Percentiles rank a stretch among this genome's conserved stretches.
Conservation (phyloP, 2,113 vertebrate genomes). For the Nycticorax nycticorax region DNA sequence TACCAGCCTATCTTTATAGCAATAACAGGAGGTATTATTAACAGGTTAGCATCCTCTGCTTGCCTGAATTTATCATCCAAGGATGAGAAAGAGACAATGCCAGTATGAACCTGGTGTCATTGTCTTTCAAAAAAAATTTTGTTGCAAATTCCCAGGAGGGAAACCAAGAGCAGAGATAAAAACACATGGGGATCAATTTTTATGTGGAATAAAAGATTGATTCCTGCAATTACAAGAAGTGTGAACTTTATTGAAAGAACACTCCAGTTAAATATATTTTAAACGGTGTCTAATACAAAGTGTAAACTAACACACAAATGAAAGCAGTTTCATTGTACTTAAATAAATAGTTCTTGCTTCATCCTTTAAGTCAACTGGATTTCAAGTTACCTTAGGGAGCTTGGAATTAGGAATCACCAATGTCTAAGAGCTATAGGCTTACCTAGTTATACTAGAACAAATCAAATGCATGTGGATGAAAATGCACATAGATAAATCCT, state of each 20-base stretch:
- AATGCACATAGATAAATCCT: neutral
- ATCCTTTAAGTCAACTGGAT: conserved; percentile 23
- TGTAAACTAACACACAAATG: neutral
- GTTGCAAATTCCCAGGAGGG: neutral
- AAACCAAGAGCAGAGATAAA: neutral
- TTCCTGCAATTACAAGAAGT: neutral
- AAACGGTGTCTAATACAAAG: neutral
- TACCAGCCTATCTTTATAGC: neutral
- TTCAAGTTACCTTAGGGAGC: neutral
- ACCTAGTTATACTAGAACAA: neutral
- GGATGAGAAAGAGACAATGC: neutral
- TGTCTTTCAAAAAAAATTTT: neutral
- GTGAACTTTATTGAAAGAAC: neutral
- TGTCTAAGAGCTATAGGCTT: neutral
- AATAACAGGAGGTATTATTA: neutral
- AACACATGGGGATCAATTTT: neutral
- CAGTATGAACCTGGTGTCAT: neutral
- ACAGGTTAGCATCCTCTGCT: neutral
- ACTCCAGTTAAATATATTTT: neutral
- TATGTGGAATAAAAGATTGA: neutral
- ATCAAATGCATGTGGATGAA: neutral
- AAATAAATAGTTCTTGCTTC: conserved; percentile 4
- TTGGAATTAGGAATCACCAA: neutral
- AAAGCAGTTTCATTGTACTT: neutral
- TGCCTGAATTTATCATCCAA: neutral